Conservation (phyloP, 1,140 invertebrate species). For the Psix sp. region DNA sequence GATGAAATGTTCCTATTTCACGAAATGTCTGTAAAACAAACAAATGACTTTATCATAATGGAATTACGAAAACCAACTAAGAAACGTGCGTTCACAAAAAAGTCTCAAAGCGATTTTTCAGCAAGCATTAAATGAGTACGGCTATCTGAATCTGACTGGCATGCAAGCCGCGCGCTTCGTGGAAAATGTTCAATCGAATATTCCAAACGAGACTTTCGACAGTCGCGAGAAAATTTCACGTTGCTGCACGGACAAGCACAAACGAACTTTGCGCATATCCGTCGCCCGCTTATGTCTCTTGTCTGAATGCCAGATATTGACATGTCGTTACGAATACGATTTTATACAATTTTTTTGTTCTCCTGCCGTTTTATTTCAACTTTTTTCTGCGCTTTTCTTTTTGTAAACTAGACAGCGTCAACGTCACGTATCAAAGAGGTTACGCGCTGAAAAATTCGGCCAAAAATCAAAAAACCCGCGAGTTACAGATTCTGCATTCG, state of each 20-base stretch:
- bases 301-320: conserved; percentile 41
- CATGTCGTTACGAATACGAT: conserved; percentile 41
- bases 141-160: conserved; percentile 48
- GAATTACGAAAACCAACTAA: neutral
- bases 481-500: conserved; percentile 17
- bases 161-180: conserved; percentile 35
- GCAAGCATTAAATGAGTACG: conserved; percentile 23
- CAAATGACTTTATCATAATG: too few species aligned
- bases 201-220: conserved; percentile 57
- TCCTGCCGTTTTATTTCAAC: conserved; percentile 1
- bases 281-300: conserved; percentile 39
- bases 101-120: conserved; percentile 34
- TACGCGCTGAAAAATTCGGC: conserved; percentile 7
- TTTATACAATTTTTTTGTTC: conserved; percentile 9
- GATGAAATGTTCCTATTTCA: too few species aligned
- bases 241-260: conserved; percentile 49
- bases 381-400: conserved; percentile 15
- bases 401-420: conserved; percentile 32
- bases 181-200: conserved; percentile 44
- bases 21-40: too few species aligned
- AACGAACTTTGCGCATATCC: conserved; percentile 64
- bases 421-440: conserved; percentile 43
- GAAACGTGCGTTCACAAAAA: neutral
- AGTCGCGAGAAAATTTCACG: conserved; percentile 50
- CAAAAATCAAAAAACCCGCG: conserved; percentile 11